Evolutionary conservation across 2,113 vertebrate genomes (phyloP).

Genomic region (Pteropus alecto): DNA sequence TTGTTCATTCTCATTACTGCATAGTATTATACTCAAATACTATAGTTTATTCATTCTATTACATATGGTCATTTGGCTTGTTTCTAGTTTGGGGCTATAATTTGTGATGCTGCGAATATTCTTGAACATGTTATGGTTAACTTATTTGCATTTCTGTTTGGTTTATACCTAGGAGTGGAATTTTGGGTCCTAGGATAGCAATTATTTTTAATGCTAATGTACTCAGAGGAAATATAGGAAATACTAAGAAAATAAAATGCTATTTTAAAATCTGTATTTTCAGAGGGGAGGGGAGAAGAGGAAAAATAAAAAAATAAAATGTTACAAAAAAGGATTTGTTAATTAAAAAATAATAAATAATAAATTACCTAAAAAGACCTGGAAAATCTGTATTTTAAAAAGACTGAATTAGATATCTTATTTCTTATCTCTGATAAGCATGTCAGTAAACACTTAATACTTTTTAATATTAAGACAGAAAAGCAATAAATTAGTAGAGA

Average conservation of each 20-base stretch:
- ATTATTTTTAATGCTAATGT: conserved; percentile 32
- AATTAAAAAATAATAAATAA: no score
- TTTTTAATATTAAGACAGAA: conserved; percentile 22
- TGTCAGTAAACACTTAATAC: neutral
- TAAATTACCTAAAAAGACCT: no score
- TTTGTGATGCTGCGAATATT: neutral
- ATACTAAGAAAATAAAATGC: conserved; percentile 24
- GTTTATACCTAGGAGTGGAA: neutral
- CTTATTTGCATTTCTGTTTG: neutral
- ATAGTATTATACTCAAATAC: neutral
- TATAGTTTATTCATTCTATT: neutral
- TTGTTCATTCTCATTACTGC: neutral
- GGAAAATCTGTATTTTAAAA: conserved; percentile 9
- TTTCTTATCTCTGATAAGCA: neutral
- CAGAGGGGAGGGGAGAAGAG: no score
- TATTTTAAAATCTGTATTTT: conserved; percentile 36
- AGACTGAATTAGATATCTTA: neutral
- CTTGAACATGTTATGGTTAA: neutral
- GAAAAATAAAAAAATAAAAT: no score
- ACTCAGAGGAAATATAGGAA: neutral
- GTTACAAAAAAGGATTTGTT: no score
- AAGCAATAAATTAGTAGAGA: neutral
- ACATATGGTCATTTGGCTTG: neutral
- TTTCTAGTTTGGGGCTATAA: neutral
- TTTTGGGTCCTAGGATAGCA: neutral